phyloP scores from a whole-genome alignment of 2,797 vertebrate species.

The Melopsittacus undulatus region DNA sequence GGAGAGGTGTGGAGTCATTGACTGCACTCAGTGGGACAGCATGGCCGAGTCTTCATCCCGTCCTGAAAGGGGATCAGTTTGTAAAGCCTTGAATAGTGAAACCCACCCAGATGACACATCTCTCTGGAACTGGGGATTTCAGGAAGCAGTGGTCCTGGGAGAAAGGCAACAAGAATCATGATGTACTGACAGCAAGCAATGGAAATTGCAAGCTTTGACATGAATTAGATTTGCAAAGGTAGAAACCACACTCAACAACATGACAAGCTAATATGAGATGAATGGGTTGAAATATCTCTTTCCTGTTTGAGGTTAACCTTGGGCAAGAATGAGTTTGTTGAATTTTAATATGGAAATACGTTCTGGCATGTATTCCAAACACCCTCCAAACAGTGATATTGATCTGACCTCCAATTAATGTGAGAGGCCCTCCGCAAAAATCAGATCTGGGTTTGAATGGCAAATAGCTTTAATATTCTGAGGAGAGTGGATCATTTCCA shows the following conservation, averaged over 20 bases:
- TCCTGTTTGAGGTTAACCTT: background rate
- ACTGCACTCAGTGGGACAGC: rapidly evolving
- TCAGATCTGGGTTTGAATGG: background rate
- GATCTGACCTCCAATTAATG: slow-evolving; percentile 30
- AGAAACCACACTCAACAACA: background rate
- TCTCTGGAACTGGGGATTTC: no score
- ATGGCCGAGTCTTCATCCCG: rapidly evolving
- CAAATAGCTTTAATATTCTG: slow-evolving; percentile 30
- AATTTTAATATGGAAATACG: slow-evolving; percentile 39
- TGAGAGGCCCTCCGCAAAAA: slow-evolving; percentile 3
- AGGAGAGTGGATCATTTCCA: background rate
- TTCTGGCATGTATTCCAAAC: background rate
- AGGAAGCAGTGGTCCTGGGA: background rate
- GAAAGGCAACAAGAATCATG: background rate
- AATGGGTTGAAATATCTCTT: background rate
- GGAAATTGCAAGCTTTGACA: background rate
- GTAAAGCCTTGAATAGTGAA: background rate
- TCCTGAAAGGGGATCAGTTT: background rate
- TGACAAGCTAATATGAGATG: background rate
- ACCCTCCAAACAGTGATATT: background rate
- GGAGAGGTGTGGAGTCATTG: background rate
- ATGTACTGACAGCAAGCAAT: background rate
- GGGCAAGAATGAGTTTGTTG: background rate
- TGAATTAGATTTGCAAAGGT: background rate
- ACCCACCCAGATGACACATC: background rate